phyloP scores from a whole-genome alignment of 2,113 vertebrate species.

The Sphyrna mokarran region DNA sequence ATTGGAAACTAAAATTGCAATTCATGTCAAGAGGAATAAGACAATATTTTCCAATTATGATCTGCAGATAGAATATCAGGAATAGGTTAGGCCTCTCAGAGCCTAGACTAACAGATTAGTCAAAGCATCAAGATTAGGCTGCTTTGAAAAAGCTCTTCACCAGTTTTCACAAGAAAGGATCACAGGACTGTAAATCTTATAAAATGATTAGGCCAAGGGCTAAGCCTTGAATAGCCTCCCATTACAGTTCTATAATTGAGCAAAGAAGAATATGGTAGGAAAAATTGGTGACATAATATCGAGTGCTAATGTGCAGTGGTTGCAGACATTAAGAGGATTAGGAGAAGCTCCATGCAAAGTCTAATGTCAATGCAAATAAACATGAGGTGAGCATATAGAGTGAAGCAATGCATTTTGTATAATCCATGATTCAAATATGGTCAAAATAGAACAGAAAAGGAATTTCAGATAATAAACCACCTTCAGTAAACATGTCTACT shows the following conservation, averaged over 20 bases:
- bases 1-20: not conserved
- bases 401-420: not conserved
- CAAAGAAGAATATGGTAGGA: not conserved
- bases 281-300: not conserved
- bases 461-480: not conserved
- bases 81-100: not conserved
- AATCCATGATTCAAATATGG: not conserved
- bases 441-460: not conserved
- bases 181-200: not conserved
- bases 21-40: not conserved
- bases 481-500: not conserved
- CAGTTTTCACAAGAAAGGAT: not conserved
- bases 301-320: not conserved
- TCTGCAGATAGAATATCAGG: not conserved
- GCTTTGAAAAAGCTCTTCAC: not conserved
- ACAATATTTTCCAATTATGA: not conserved
- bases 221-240: not conserved
- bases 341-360: not conserved
- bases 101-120: not conserved
- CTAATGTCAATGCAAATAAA: not conserved
- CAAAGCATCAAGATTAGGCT: not conserved
- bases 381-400: not conserved
- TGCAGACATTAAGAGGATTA: not conserved
- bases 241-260: not conserved
- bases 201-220: not conserved